Conservation (phyloP, 2,888 invertebrate genomes). For the Margaritifera margaritifera region DNA sequence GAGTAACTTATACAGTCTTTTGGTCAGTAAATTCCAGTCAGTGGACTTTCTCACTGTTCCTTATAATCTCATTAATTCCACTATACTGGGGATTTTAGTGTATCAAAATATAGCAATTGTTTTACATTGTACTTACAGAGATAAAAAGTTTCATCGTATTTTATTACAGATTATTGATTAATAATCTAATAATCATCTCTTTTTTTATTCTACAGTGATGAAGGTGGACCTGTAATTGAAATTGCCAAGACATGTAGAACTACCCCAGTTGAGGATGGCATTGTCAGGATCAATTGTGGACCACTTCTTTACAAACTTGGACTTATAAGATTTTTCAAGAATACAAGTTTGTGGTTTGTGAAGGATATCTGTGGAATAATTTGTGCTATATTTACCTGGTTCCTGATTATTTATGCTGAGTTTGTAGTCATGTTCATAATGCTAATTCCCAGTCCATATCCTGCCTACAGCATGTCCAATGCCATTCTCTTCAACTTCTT, state of each 20-base stretch:
- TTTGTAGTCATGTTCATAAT: conserved; percentile 87
- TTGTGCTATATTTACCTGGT: conserved; percentile 87
- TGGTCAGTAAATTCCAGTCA: too few relatives aligned
- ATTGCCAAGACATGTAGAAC: conserved; percentile 20
- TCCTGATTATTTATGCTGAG: conserved; percentile 88
- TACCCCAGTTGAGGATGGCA: conserved; percentile 53
- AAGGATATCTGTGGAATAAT: conserved; percentile 89
- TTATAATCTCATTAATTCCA: conserved; percentile 4
- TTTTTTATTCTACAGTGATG: conserved; percentile 11
- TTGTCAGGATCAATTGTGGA: conserved; percentile 62
- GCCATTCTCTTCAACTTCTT: conserved; percentile 85
- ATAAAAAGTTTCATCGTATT: background rate
- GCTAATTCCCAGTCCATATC: conserved; percentile 87
- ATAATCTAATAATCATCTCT: background rate
- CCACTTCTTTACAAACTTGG: conserved; percentile 61
- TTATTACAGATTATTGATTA: too few relatives aligned
- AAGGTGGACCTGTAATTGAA: conserved; percentile 15
- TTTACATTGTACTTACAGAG: conserved; percentile 27
- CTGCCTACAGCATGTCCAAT: conserved; percentile 76
- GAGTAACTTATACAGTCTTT: too few relatives aligned
- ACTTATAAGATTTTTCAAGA: conserved; percentile 34
- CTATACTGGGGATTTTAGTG: conserved; percentile 6
- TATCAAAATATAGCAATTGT: conserved; percentile 19
- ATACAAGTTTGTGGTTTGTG: conserved; percentile 79
- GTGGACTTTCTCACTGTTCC: too few relatives aligned